phyloP scores from a whole-genome alignment of 2,113 vertebrate species.

The Cynopterus brachyotis region DNA sequence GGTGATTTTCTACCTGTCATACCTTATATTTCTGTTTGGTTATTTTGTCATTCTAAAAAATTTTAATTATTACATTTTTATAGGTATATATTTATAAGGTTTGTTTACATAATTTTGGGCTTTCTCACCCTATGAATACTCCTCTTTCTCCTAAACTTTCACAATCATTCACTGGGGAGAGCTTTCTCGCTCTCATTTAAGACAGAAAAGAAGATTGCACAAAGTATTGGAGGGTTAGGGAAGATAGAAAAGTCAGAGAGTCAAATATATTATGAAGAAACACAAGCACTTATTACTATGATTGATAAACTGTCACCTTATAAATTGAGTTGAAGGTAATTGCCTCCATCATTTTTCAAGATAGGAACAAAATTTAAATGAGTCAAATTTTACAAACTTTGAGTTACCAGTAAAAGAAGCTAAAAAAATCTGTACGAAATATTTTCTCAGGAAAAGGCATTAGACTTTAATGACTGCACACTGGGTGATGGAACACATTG shows the following conservation, averaged over 20 bases:
- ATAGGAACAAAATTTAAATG: slow-evolving; percentile 56
- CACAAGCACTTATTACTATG: slow-evolving; percentile 34
- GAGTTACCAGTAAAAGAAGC: slow-evolving; percentile 53
- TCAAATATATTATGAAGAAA: slow-evolving; percentile 48
- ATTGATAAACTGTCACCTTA: slow-evolving; percentile 66
- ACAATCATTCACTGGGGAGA: not conserved
- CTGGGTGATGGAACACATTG: slow-evolving; percentile 75
- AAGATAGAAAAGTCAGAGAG: slow-evolving; percentile 5
- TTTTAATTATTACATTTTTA: slow-evolving; percentile 22
- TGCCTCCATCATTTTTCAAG: slow-evolving; percentile 57
- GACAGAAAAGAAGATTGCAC: not conserved
- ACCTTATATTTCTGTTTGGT: not conserved
- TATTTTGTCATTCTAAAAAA: not conserved
- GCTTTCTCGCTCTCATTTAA: not conserved
- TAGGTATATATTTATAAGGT: not conserved
- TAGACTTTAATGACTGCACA: slow-evolving; percentile 75
- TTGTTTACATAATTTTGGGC: not conserved
- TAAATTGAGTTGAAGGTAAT: slow-evolving; percentile 57
- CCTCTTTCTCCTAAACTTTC: not conserved
- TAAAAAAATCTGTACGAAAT: slow-evolving; percentile 76
- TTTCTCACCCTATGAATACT: not conserved
- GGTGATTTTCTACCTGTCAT: not conserved
- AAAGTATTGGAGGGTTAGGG: not conserved
- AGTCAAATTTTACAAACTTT: slow-evolving; percentile 76
- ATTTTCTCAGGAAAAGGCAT: slow-evolving; percentile 78